Conservation (phyloP, 2,888 invertebrate genomes). For the Mylabris sibirica region DNA sequence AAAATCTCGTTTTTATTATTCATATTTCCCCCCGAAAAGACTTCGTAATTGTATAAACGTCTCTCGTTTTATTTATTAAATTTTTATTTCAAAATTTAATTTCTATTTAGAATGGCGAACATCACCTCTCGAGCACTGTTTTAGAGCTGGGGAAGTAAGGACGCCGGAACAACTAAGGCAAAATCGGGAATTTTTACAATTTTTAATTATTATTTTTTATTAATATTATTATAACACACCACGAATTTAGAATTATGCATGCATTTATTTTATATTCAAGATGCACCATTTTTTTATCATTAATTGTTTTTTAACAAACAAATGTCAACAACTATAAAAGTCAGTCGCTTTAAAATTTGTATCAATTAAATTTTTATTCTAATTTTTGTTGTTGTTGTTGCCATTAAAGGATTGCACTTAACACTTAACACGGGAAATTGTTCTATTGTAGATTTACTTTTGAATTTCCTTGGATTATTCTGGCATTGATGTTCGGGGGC, state of each 20-base stretch:
- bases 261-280: conserved; percentile 41
- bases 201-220: background rate
- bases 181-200: conserved; percentile 53
- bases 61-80: background rate
- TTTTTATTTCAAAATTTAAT: conserved; percentile 3
- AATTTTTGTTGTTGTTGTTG: background rate
- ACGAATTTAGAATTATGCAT: conserved; percentile 61
- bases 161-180: conserved; percentile 58
- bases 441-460: conserved; percentile 21
- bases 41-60: conserved; percentile 50
- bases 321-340: conserved; percentile 55
- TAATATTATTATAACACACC: conserved; percentile 41
- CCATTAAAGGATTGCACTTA: conserved; percentile 44
- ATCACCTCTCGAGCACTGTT: conserved; percentile 35
- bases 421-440: conserved; percentile 52
- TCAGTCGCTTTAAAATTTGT: conserved; percentile 39
- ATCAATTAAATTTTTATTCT: background rate
- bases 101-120: conserved; percentile 40
- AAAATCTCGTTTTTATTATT: conserved; percentile 49
- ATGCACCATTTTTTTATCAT: conserved; percentile 45
- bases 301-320: conserved; percentile 42
- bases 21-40: conserved; percentile 45
- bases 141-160: conserved; percentile 44
- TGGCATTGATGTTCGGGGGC: conserved; percentile 25
- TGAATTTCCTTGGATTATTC: conserved; percentile 15